A percentile compares a stretch with the other conserved stretches of the same genome.
Evolutionary conservation across 2,113 vertebrate genomes (phyloP).

Genomic region (Rattus rattus): DNA sequence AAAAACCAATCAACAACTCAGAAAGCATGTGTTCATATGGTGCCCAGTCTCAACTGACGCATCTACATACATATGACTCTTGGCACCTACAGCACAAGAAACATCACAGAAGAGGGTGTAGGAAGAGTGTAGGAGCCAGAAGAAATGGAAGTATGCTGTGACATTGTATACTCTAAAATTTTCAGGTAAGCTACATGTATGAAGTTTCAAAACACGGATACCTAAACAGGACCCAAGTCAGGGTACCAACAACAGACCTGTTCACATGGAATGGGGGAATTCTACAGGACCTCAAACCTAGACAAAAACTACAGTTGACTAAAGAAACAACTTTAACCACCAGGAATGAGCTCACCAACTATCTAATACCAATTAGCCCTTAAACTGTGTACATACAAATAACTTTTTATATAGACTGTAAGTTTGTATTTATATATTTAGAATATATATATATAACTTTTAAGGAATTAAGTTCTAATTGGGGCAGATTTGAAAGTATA

Average conservation of each 20-base stretch:
- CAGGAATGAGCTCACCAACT: not conserved
- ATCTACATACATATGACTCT: not conserved
- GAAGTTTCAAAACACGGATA: not conserved
- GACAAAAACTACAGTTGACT: not conserved
- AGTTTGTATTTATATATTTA: not conserved
- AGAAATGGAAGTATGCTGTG: not conserved
- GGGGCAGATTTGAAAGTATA: constrained; percentile 25
- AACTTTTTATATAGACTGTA: not conserved
- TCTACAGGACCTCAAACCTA: not conserved
- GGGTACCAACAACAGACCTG: not conserved
- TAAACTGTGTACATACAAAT: not conserved
- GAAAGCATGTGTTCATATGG: not conserved
- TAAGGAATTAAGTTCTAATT: not conserved
- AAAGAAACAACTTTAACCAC: not conserved
- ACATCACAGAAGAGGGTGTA: not conserved
- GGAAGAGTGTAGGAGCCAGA: not conserved
- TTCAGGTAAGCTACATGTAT: not conserved
- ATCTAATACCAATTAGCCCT: not conserved
- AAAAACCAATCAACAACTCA: not conserved
- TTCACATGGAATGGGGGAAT: not conserved
- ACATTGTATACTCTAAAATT: not conserved
- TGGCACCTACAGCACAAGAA: not conserved
- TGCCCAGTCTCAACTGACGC: not conserved
- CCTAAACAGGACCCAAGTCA: not conserved
- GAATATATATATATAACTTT: not conserved